phyloP scores from a whole-genome alignment of 2,888 invertebrate species.

The Cerastoderma edule region DNA sequence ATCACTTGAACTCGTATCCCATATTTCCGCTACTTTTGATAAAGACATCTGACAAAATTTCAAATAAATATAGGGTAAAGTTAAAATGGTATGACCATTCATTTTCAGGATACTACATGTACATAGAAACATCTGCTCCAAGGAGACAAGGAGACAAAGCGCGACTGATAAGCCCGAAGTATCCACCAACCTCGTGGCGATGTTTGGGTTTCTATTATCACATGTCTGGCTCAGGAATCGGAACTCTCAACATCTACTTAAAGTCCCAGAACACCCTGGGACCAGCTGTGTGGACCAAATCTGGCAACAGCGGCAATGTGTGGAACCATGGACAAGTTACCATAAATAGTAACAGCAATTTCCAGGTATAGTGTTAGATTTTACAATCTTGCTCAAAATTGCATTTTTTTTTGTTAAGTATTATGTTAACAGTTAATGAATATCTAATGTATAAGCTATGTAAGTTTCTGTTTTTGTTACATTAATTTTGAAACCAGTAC shows the following conservation, averaged over 20 bases:
- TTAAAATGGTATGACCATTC: not conserved
- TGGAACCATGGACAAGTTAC: constrained; percentile 77
- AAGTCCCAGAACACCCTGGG: constrained; percentile 51
- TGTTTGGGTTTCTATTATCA: constrained; percentile 80
- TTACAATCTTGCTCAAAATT: too few species aligned
- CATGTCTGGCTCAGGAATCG: constrained; percentile 77
- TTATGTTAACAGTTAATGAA: not conserved
- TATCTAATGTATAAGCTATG: not conserved
- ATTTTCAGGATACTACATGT: constrained; percentile 76
- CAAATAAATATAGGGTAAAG: not conserved
- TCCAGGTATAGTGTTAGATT: too few species aligned
- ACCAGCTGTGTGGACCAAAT: constrained; percentile 70
- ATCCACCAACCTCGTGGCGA: constrained; percentile 65
- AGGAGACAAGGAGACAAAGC: constrained; percentile 67
- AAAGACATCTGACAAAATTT: too few species aligned
- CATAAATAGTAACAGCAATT: constrained; percentile 67
- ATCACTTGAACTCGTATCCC: too few species aligned
- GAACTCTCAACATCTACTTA: constrained; percentile 71
- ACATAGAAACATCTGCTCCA: constrained; percentile 70
- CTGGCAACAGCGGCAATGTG: constrained; percentile 70
- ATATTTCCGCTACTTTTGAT: too few species aligned
- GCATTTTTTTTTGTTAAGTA: not conserved
- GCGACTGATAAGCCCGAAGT: constrained; percentile 68
- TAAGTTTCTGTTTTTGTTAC: too few species aligned
- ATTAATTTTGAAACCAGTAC: too few species aligned